phyloP scores from a whole-genome alignment of 2,888 invertebrate species.

The Chironomus riparius region DNA sequence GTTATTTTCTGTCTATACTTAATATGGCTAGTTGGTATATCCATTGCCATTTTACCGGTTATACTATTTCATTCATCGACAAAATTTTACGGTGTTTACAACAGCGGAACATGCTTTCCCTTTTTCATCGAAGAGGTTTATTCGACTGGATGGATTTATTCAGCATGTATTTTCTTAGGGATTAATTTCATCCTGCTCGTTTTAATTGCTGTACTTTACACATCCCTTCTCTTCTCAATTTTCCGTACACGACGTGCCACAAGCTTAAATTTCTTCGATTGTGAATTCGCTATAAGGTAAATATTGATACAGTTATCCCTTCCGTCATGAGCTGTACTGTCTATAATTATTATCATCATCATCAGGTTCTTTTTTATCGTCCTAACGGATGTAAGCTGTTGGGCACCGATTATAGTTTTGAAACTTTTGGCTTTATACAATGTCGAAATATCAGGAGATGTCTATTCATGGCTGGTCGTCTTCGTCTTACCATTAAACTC shows the following conservation, averaged over 20 bases:
- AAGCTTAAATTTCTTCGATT: slow-evolving; percentile 48
- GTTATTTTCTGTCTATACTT: slow-evolving; percentile 46
- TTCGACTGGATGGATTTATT: slow-evolving; percentile 60
- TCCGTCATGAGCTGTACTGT: too few relatives aligned
- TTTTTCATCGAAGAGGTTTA: slow-evolving; percentile 59
- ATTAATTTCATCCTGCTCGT: slow-evolving; percentile 51
- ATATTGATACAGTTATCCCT: not conserved
- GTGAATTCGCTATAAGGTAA: slow-evolving; percentile 50
- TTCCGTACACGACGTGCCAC: slow-evolving; percentile 53
- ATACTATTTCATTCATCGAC: slow-evolving; percentile 51
- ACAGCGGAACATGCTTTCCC: slow-evolving; percentile 61
- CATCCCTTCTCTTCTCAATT: slow-evolving; percentile 54
- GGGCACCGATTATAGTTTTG: slow-evolving; percentile 57
- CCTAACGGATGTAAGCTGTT: slow-evolving; percentile 58
- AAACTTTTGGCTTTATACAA: slow-evolving; percentile 53
- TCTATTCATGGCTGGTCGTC: slow-evolving; percentile 57
- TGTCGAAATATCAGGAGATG: slow-evolving; percentile 48
- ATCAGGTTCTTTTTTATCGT: slow-evolving; percentile 58
- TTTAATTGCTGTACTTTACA: slow-evolving; percentile 51
- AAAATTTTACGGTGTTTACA: slow-evolving; percentile 53
- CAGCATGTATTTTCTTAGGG: slow-evolving; percentile 58
- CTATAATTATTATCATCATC: not conserved
- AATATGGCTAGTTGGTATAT: slow-evolving; percentile 53
- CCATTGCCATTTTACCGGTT: slow-evolving; percentile 55
- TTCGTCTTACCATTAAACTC: slow-evolving; percentile 58